Evolutionary conservation across 2,113 vertebrate genomes (phyloP), one percentile per base, ranked within the genome.

Genomic region (Nothoprocta perdicaria): DNA sequence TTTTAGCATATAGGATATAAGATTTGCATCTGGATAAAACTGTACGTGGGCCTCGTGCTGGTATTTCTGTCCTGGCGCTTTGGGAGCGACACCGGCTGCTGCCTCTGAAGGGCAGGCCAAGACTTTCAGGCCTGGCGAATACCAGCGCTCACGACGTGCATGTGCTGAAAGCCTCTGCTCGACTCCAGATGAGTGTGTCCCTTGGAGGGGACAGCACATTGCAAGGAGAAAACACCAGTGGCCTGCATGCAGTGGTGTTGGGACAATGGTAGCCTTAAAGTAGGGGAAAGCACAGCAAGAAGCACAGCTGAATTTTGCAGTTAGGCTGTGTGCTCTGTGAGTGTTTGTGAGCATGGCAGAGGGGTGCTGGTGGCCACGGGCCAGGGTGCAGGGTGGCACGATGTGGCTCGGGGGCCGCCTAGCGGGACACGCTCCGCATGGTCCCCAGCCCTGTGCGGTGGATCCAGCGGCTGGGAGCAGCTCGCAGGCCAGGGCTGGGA

Each of bases 321-420:
- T 29, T 33, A 7, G 33, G 62, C 22, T 33, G 14, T 4, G 9
- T 72, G 27, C 43, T 18, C n/a, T n/a, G 23, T 12, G 74, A 53
- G 2, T 31, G 6, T 45, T 61, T 75, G 50, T 24, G 15, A 73
- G 21, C 60, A 9, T 19, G 6, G 6, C 21, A 16, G 60, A 9
- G 80, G 61, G 78, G 5, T 18, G n/a, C 6, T 38, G 79, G 27
- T 46, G 48, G 17, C 63, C 12, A 0, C 1, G 57, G 50, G 45
- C 13, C 67, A 74, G 38, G 0, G 2, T n/a, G 43, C 35, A 14
- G 38, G 66, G 18, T 8, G 48, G 61, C 26, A 6, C 0, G 21
- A 48, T 0, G 1, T 29, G 61, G 79, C 82, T 91, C 15, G 43
- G 75, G 92, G 80, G 95, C 93, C 69, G 55, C 95, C 96, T 93